Conservation (phyloP, 2,797 vertebrate species). For the Sarcoramphus papa region DNA sequence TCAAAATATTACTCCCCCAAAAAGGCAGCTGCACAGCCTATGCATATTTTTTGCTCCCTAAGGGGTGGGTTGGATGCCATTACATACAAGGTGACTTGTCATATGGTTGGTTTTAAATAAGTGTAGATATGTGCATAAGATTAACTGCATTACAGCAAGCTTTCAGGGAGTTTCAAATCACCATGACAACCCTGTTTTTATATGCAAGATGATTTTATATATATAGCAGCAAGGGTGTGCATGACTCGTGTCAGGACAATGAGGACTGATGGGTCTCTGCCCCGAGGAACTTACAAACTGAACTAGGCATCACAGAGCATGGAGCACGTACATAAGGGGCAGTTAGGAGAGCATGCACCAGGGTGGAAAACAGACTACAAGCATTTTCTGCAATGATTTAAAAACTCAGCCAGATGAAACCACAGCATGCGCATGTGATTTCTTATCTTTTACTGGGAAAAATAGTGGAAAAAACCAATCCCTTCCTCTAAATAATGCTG, state of each 20-base stretch:
- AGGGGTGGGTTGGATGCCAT: not conserved
- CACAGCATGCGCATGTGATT: not conserved
- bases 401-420: not conserved
- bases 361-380: not conserved
- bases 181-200: constrained; percentile 33
- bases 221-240: not conserved
- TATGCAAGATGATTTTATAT: not conserved
- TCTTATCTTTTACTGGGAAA: not conserved
- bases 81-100: not conserved
- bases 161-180: constrained; percentile 24
- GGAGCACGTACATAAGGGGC: not conserved
- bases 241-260: not conserved
- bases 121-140: not conserved
- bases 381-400: not conserved
- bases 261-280: not conserved
- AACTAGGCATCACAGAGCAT: not conserved
- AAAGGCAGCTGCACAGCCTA: not conserved
- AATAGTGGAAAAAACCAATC: rapidly evolving
- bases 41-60: not conserved
- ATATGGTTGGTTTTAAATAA: constrained; percentile 7
- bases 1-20: not conserved
- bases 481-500: not conserved
- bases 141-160: constrained; percentile 20
- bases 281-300: not conserved
- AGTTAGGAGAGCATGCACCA: not conserved